These are phyloP conservation scores for Leuctra nigra DNA, from an alignment of 2,888 invertebrate genomes.

Conservation along the genomic window DNA sequence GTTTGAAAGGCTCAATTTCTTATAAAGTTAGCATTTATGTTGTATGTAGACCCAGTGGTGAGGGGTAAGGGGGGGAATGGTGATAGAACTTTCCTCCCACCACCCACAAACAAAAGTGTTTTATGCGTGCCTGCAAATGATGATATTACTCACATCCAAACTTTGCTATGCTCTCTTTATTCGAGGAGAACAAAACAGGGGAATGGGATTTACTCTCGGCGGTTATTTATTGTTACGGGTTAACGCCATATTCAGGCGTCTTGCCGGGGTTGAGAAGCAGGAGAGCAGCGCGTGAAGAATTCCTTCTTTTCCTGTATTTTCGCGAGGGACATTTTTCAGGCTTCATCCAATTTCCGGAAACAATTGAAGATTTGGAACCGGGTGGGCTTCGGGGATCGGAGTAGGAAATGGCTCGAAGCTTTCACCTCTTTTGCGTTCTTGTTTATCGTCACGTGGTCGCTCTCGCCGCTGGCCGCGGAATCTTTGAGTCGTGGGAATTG, in stretches of 20 bases:
- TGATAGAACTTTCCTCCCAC: conserved; percentile 9
- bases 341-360: conserved; percentile 47
- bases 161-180: conserved; percentile 8
- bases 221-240: conserved; percentile 37
- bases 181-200: conserved; percentile 15
- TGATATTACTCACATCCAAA: conserved; percentile 21
- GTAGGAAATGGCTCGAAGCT: conserved; percentile 21
- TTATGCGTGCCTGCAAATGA: conserved; percentile 19
- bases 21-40: conserved; percentile 11
- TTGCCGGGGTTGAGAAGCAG: conserved; percentile 5
- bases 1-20: conserved; percentile 9
- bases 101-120: conserved; percentile 18
- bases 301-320: conserved; percentile 23
- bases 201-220: conserved; percentile 26
- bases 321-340: conserved; percentile 41
- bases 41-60: neutral
- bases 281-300: conserved; percentile 19
- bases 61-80: neutral
- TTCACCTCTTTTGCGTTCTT: conserved; percentile 18
- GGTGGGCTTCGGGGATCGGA: conserved; percentile 3
- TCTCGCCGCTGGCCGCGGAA: conserved; percentile 1
- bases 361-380: conserved; percentile 36
- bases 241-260: conserved; percentile 32
- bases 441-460: conserved; percentile 13
- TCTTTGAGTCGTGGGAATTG: conserved; percentile 18